Evolutionary conservation across 1,140 invertebrate genomes (phyloP).

Genomic region (Temnothorax nylanderi): DNA sequence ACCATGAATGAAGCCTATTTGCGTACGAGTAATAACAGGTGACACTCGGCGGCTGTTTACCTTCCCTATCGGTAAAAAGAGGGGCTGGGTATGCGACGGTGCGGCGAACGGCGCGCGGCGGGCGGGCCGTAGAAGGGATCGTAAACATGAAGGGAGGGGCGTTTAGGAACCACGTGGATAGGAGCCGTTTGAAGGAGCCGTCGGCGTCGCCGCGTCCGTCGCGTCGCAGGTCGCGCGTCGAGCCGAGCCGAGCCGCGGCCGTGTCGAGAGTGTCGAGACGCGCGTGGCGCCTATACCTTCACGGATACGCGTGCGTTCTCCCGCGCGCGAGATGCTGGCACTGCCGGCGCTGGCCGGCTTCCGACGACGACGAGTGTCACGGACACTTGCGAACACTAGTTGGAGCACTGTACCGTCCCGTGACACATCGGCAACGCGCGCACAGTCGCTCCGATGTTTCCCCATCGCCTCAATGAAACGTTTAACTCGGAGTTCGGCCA

Average conservation of each 20-base stretch:
- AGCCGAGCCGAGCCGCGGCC: background rate
- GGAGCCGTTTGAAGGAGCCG: slow-evolving; percentile 56
- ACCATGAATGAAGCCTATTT: slow-evolving; percentile 82
- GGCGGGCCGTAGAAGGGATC: slow-evolving; percentile 54
- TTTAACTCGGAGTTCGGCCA: background rate
- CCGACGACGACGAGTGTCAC: slow-evolving; percentile 50
- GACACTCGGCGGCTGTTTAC: slow-evolving; percentile 79
- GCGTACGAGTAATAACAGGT: slow-evolving; percentile 82
- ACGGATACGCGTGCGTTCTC: slow-evolving; percentile 38
- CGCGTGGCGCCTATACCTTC: slow-evolving; percentile 43
- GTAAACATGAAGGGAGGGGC: slow-evolving; percentile 60
- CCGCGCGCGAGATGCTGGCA: slow-evolving; percentile 12
- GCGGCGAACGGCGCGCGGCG: slow-evolving; percentile 28
- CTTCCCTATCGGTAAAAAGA: slow-evolving; percentile 80
- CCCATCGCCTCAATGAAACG: background rate
- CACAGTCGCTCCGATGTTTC: background rate
- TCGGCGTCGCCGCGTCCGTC: background rate
- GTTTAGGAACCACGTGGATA: slow-evolving; percentile 61
- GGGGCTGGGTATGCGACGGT: slow-evolving; percentile 48
- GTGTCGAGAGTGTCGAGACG: background rate
- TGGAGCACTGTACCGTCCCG: slow-evolving; percentile 2
- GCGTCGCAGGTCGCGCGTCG: background rate
- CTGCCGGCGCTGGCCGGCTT: background rate
- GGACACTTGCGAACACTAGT: slow-evolving; percentile 41
- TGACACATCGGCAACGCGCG: background rate